phyloP scores from a whole-genome alignment of 2,797 vertebrate genomes.

The Silurus aristotelis region DNA sequence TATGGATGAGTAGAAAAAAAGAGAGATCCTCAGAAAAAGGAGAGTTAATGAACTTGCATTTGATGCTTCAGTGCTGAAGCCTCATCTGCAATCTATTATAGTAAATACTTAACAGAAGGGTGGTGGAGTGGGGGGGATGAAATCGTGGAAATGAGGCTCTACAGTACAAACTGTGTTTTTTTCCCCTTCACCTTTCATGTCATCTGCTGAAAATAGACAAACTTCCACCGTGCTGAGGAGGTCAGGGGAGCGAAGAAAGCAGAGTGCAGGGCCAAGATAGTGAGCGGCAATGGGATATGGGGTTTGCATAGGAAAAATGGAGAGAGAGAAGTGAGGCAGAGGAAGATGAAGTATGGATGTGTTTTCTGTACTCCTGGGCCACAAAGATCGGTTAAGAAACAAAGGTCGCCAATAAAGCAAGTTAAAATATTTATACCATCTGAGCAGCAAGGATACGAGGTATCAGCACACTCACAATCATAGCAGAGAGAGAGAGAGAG shows the following conservation, averaged over 20 bases:
- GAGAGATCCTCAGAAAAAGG: constrained; percentile 49
- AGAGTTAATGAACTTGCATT: constrained; percentile 59
- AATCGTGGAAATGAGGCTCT: constrained; percentile 29
- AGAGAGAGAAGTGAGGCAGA: constrained; percentile 17
- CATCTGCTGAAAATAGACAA: constrained; percentile 32
- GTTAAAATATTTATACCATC: constrained; percentile 78
- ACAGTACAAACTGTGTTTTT: constrained; percentile 13
- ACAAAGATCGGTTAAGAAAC: constrained; percentile 65
- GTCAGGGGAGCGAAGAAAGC: neutral
- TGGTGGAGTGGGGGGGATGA: neutral
- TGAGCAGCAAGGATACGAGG: constrained; percentile 70
- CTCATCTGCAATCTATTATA: constrained; percentile 52
- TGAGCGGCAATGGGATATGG: neutral
- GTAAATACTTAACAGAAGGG: constrained; percentile 49
- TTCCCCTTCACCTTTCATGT: constrained; percentile 35
- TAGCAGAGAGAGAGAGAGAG: constrained; percentile 9
- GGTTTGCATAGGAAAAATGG: neutral
- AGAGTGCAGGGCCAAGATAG: neutral
- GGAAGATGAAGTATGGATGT: constrained; percentile 4
- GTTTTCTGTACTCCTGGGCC: constrained; percentile 40
- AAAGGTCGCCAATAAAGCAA: constrained; percentile 76
- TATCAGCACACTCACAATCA: constrained; percentile 39
- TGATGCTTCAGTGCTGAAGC: constrained; percentile 53
- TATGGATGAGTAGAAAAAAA: constrained; percentile 35
- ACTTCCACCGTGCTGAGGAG: neutral